Evolutionary conservation across 2,113 vertebrate species (phyloP), one percentile per base, ranked within the genome.

Genomic region (Thunnus maccoyii): DNA sequence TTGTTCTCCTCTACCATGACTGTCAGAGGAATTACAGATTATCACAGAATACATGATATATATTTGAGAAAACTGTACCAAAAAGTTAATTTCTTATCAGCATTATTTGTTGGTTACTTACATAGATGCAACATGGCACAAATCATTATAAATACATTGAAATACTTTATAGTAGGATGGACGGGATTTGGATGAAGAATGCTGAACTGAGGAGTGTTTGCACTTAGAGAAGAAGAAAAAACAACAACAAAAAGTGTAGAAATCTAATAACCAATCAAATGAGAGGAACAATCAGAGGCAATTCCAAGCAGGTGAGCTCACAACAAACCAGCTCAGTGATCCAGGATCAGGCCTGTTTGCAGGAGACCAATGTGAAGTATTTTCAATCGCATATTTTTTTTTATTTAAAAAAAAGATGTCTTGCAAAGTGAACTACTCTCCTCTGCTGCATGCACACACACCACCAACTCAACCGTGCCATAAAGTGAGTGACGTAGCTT

Each of bases 401-500:
- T 30, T 30, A 3, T 30, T 30, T 3, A 30, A 3, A 41, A 41
- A 41, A 41, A 75, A 58, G 18, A 83, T 78, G 77, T 71, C 77
- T 51, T 4, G 2, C 56, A 51, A 3, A 16, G n/a, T 48, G 12
- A 44, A 41, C 13, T 54, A 70, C 17, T 69, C 77, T 79, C 61
- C 69, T 64, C 36, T 64, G 64, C 60, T 61, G 18, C 47, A 0
- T 7, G 51, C 44, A n/a, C 44, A 54, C 65, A 58, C 25, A 32
- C 60, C 66, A 20, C 27, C 48, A 2, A 36, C 54, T 57, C 76
- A 20, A 70, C 48, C 15, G 1, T 14, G 62, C 52, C 75, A 86
- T 90, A 92, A 93, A 93, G 80, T 41, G 61, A 15, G 76, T 91
- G 92, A 92, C 85, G 87, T 64, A 48, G 67, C 25, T 41, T 3